phyloP scores from a whole-genome alignment of 2,113 vertebrate genomes.

The Anthoscopus minutus region DNA sequence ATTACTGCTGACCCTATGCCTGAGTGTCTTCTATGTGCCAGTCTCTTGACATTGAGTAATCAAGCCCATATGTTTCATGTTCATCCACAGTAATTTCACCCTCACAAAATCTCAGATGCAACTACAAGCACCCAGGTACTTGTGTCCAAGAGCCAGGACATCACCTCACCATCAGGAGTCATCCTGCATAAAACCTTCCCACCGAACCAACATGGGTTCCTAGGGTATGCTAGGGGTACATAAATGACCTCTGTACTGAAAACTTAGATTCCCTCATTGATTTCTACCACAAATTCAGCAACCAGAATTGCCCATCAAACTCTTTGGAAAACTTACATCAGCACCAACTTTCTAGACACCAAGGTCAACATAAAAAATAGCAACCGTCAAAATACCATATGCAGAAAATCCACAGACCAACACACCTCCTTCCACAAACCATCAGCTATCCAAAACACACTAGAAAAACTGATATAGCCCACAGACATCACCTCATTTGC shows the following conservation, averaged over 20 bases:
- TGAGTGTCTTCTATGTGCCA: not conserved
- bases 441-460: slow-evolving; percentile 39
- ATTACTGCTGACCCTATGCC: not conserved
- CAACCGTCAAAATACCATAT: slow-evolving; percentile 59
- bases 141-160: not conserved
- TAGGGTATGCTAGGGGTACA: not conserved
- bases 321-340: slow-evolving; percentile 60
- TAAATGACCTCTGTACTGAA: not conserved
- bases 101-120: not conserved
- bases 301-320: not conserved
- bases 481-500: slow-evolving; percentile 60
- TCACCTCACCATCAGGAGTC: not conserved
- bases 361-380: slow-evolving; percentile 56
- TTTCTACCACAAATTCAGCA: slow-evolving; percentile 13
- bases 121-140: not conserved
- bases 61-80: not conserved
- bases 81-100: not conserved
- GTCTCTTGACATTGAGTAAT: not conserved
- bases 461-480: slow-evolving; percentile 47
- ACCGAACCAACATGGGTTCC: not conserved
- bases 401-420: slow-evolving; percentile 66
- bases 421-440: slow-evolving; percentile 64
- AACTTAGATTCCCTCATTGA: not conserved
- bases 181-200: not conserved
- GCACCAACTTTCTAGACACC: slow-evolving; percentile 50